phyloP scores from a whole-genome alignment of 2,797 vertebrate genomes.

The Xiphorhynchus erythropygius region DNA sequence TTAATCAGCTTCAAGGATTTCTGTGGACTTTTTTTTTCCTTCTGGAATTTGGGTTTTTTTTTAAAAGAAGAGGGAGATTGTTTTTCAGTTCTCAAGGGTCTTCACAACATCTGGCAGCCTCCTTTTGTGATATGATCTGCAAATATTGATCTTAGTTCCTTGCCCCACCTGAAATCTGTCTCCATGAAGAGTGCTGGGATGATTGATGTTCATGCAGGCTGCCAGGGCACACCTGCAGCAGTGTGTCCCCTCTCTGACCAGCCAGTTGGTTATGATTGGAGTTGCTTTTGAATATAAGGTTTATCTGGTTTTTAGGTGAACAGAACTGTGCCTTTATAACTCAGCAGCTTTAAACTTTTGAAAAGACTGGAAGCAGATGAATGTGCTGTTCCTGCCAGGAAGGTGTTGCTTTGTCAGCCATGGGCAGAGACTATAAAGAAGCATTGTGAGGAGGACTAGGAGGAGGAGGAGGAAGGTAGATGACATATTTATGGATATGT shows the following conservation, averaged over 20 bases:
- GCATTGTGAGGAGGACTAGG: not conserved
- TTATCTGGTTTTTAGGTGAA: not conserved
- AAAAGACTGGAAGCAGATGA: not conserved
- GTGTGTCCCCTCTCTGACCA: not conserved
- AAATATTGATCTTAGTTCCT: not conserved
- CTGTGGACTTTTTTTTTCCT: not conserved
- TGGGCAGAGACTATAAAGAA: not conserved
- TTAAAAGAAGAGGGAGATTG: not conserved
- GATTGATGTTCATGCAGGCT: not conserved
- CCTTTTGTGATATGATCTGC: not conserved
- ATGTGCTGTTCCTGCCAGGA: not conserved
- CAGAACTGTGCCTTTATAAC: not conserved
- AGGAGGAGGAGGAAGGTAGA: too few relatives aligned
- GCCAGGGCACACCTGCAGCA: not conserved
- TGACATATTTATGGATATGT: fast-evolving
- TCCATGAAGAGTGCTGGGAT: not conserved
- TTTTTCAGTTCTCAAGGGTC: not conserved
- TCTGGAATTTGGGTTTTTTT: not conserved
- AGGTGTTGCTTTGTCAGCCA: not conserved
- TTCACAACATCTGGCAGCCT: not conserved
- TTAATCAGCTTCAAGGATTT: not conserved
- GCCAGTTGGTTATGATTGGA: not conserved
- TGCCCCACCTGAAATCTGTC: not conserved
- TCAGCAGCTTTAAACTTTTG: not conserved
- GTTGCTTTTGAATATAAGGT: not conserved